These are phyloP conservation scores for Tenthredo scrophulariae DNA, from an alignment of 2,888 invertebrate species.

Conservation along the genomic window DNA sequence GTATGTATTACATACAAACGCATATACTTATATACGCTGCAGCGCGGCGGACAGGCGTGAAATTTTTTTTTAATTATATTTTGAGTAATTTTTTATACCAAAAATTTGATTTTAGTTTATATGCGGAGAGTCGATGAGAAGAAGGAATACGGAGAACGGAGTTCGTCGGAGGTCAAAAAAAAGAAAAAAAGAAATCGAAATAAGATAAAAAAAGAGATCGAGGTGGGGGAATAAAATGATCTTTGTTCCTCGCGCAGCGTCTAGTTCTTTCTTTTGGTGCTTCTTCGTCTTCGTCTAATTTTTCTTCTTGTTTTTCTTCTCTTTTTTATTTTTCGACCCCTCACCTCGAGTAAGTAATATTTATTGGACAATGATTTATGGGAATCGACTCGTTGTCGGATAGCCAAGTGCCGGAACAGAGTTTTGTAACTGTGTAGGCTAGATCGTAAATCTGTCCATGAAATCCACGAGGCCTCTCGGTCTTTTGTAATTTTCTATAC, in stretches of 20 bases:
- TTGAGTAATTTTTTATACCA: background rate
- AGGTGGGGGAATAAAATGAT: background rate
- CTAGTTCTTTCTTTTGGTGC: background rate
- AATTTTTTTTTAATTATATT: background rate
- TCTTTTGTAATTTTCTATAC: background rate
- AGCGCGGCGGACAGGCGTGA: background rate
- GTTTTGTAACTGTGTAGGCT: background rate
- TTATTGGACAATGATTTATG: conserved; percentile 36
- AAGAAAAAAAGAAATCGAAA: background rate
- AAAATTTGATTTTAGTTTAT: background rate
- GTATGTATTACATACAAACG: background rate
- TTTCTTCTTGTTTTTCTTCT: background rate
- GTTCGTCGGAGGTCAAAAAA: background rate
- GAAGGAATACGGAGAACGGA: background rate
- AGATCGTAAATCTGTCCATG: conserved; percentile 11
- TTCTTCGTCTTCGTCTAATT: background rate
- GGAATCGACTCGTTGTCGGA: conserved; percentile 18
- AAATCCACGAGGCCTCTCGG: background rate
- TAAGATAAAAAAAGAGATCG: background rate
- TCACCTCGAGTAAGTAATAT: conserved; percentile 14
- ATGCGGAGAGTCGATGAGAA: background rate
- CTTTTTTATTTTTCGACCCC: background rate
- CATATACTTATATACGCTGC: background rate
- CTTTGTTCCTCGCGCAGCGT: background rate
- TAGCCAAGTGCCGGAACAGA: conserved; percentile 36